These are phyloP conservation scores for Cercopithecus hamlyni DNA, from an alignment of 2,797 vertebrate genomes.

Conservation along the genomic window DNA sequence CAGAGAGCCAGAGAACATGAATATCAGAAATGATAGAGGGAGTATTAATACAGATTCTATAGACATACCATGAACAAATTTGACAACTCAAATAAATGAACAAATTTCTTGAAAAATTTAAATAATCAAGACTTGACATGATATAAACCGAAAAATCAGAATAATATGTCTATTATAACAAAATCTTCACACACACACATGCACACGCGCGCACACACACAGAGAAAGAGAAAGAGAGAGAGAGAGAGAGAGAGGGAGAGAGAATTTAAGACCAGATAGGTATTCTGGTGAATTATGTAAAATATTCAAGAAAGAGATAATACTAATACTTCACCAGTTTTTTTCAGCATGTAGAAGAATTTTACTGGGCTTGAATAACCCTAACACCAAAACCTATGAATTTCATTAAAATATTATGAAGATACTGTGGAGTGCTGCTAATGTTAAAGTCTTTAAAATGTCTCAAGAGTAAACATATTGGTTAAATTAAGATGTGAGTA, in stretches of 20 bases:
- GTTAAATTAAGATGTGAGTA: background rate
- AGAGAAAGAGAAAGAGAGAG: fast-evolving
- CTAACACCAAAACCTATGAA: background rate
- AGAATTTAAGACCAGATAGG: background rate
- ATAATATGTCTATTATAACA: background rate
- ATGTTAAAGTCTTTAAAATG: background rate
- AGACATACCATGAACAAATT: background rate
- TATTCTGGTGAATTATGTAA: background rate
- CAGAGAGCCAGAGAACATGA: background rate
- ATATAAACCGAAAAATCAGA: background rate
- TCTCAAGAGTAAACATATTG: background rate
- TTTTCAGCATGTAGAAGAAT: background rate
- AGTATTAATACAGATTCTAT: background rate
- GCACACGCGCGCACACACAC: background rate
- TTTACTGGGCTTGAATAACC: background rate
- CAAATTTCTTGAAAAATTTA: background rate
- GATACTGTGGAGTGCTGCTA: background rate
- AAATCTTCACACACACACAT: background rate
- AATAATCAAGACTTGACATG: background rate
- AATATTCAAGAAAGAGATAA: background rate
- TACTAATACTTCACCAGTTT: background rate
- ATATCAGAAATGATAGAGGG: background rate
- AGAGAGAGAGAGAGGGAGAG: no score
- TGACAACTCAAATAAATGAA: background rate
- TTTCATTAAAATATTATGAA: background rate